Evolutionary conservation across 1,140 invertebrate genomes (phyloP), one percentile per base, ranked within the genome.

Genomic region (Heliothis subflexa): DNA sequence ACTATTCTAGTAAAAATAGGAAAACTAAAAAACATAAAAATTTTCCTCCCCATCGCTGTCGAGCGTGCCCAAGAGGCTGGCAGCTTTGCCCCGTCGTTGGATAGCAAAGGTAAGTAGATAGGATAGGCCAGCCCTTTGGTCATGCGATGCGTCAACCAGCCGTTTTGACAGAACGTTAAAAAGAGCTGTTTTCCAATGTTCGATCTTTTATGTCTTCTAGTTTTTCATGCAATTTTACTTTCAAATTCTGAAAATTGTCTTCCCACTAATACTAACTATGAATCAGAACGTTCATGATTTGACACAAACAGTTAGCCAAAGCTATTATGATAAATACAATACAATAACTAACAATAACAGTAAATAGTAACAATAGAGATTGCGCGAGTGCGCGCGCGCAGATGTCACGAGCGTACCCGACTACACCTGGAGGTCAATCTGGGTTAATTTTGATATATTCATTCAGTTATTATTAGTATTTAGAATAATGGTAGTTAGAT

Each of bases 301-400:
- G 45, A 50, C 47, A n/a, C 11, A 18, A 70, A 52, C 47, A 70
- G 47, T 52, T 70, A 70, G 13, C 54, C 52, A 14, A 49, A 68
- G 11, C 57, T 55, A 78, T 75, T 75, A 61, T 75, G 59, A 52
- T 50, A 64, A 75, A 55, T 57, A 70, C 64, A 68, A 70, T 78
- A 57, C 64, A 75, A 62, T 74, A 74, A 80, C 52, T 61, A 77
- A 79, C 74, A 79, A 83, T 81, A 76, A 81, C 59, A 45, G 72
- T 75, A 75, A 52, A 62, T 21, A 75, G 57, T 62, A 75, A 79
- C 77, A 81, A 81, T 78, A 61, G 72, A 81, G 70, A 71, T 71
- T 79, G 79, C 77, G 59, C 57, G 55, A 59, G 47, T 49, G 70
- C 71, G 82, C 74, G 40, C 13, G 78, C 80, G 78, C 83, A 82